Conservation (phyloP, 2,797 vertebrate species). For the Ctenochaetus hawaiiensis region DNA sequence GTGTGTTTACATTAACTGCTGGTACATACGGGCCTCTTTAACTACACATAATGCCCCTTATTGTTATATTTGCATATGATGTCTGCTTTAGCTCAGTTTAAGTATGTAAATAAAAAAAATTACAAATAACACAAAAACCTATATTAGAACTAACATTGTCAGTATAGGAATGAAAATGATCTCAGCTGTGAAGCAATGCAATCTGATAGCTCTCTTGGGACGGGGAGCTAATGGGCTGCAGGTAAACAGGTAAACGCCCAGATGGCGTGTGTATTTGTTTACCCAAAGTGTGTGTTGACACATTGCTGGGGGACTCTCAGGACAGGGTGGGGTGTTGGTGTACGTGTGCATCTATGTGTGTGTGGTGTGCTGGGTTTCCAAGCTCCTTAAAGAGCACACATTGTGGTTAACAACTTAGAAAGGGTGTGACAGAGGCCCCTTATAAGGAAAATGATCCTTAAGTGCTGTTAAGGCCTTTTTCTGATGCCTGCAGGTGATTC, state of each 20-base stretch:
- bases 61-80: no score
- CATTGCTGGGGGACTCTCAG: slow-evolving; percentile 33
- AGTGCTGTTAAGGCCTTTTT: slow-evolving; percentile 7
- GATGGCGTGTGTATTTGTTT: slow-evolving; percentile 55
- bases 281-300: slow-evolving; percentile 50
- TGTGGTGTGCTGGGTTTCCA: slow-evolving; percentile 29
- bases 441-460: slow-evolving; percentile 38
- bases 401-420: slow-evolving; percentile 26
- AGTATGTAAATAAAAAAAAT: no score
- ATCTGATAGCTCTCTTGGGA: slow-evolving; percentile 2
- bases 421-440: slow-evolving; percentile 47
- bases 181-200: no score
- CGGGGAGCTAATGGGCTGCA: background rate
- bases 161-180: no score
- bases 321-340: slow-evolving; percentile 43
- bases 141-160: no score
- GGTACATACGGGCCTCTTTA: background rate
- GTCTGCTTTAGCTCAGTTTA: no score
- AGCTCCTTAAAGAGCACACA: slow-evolving; percentile 33
- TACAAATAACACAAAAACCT: no score
- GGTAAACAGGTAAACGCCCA: slow-evolving; percentile 48
- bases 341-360: slow-evolving; percentile 11
- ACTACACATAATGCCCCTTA: background rate
- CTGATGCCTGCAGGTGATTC: slow-evolving; percentile 34
- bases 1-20: background rate